These are phyloP conservation scores for Germaria angustata DNA, from an alignment of 2,888 invertebrate species.

Conservation along the genomic window DNA sequence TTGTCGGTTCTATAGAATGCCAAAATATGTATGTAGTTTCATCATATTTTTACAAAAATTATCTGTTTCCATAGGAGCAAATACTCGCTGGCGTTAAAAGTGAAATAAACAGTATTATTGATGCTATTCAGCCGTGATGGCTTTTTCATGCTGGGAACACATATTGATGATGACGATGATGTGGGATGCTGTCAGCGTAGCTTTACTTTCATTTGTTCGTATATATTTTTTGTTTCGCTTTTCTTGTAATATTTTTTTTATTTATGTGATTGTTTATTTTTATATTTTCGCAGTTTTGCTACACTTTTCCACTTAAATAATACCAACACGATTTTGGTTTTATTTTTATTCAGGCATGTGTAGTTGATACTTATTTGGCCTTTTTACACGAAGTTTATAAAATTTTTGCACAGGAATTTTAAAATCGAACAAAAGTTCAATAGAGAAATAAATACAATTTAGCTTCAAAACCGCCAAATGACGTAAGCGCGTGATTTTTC, in stretches of 20 bases:
- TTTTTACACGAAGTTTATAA: neutral
- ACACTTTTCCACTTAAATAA: conserved; percentile 53
- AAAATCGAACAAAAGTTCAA: conserved; percentile 32
- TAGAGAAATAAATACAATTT: conserved; percentile 24
- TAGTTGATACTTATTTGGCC: neutral
- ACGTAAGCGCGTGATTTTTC: neutral
- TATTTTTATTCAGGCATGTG: neutral
- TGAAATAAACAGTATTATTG: neutral
- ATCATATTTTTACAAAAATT: too few relatives aligned
- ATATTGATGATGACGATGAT: conserved; percentile 1
- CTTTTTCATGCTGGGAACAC: conserved; percentile 30
- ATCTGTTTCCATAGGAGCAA: neutral
- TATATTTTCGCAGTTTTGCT: conserved; percentile 14
- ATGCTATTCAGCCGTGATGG: conserved; percentile 31
- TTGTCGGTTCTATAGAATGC: neutral
- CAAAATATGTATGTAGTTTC: too few relatives aligned
- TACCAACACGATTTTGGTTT: conserved; percentile 26
- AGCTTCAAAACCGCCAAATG: conserved; percentile 33
- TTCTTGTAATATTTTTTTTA: conserved; percentile 14
- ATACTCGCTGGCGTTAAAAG: conserved; percentile 1
- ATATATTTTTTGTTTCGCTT: neutral
- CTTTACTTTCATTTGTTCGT: neutral
- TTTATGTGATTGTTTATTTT: neutral
- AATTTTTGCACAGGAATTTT: conserved; percentile 18
- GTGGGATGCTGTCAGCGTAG: neutral